Base-by-base conservation (phyloP, 2,888 invertebrate species). In the Drosophila lutescens region DNA sequence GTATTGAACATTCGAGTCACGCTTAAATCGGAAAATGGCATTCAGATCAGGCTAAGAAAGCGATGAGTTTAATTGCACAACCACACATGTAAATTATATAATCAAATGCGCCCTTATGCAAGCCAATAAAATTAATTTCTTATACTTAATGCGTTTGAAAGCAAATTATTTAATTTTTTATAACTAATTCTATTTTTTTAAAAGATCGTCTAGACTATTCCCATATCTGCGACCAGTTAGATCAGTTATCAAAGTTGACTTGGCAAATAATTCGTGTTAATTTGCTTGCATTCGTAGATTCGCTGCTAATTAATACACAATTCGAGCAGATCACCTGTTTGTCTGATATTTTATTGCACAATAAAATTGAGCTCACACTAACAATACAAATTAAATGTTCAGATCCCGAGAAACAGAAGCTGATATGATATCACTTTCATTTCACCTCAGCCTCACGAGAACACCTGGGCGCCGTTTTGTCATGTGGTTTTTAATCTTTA, bases 1-100 rank as follows among this genome's bases (percentile, higher is more conserved):
- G 74, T 91, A 32, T 73, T 94, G 7, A 91, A 92, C 50, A 90
- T 93, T 1, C 93, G 93, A 51, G 90, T 93, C 1, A 92, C 93
- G 1, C 83, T 94, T 4, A 91, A 92, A 75, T 93, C 93, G 0
- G 87, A 89, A 38, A 92, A 92, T 78, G 93, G 93, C 12, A 92
- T 94, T 15, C 87, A 91, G 74, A 88, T 94, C 12, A 90, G 90
- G 77, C 80, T 93, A 30, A 80, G 77, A 56, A 73, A 79, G 40
- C 80, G 89, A 30, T 41, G 6, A 36, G 7, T 9, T 13, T 12
- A 9, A 20, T 1, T 20, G 20, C 5, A 23, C 0, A 36, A 38
- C 1, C 7, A n/a, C n/a, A 41, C 17, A 12, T 43, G 4, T 43
- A 40, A 15, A 41, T 17, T 17, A 41, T 17, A 41, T 20, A 20